Conservation (phyloP, 2,888 invertebrate genomes). For the Nasonovia ribisnigri region DNA sequence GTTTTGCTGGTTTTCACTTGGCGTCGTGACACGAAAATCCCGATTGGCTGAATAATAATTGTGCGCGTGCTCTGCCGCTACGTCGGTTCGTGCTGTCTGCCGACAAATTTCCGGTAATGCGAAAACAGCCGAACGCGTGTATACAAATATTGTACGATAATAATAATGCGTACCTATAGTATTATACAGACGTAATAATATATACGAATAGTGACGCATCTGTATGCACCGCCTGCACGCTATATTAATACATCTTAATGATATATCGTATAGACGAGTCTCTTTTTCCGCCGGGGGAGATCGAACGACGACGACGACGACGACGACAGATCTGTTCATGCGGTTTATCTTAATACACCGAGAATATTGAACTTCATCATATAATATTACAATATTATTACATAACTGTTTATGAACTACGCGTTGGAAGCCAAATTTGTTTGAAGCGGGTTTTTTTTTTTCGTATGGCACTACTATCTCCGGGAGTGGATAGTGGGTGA, state of each 20-base stretch:
- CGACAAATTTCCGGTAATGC: not conserved
- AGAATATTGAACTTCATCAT: not conserved
- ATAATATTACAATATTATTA: not conserved
- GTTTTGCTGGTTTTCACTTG: not conserved
- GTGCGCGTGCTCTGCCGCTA: not conserved
- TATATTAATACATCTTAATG: not conserved
- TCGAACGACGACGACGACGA: not conserved
- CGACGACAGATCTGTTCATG: not conserved
- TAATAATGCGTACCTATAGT: not conserved
- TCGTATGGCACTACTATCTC: no score
- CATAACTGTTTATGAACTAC: not conserved
- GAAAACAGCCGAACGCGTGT: not conserved
- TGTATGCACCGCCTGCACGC: not conserved
- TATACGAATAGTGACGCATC: not conserved
- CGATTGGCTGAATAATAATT: not conserved
- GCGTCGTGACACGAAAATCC: not conserved
- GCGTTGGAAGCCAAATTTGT: not conserved
- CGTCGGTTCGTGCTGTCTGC: not conserved
- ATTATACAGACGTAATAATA: not conserved
- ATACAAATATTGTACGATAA: not conserved
- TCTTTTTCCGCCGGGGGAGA: not conserved
- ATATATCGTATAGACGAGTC: not conserved
- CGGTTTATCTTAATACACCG: not conserved
- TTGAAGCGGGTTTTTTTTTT: no score
- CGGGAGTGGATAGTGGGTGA: no score